Evolutionary conservation across 37 sponge, comb jelly and placozoan genomes (phyloP).

Genomic region (Cladorhizidae sp.): DNA sequence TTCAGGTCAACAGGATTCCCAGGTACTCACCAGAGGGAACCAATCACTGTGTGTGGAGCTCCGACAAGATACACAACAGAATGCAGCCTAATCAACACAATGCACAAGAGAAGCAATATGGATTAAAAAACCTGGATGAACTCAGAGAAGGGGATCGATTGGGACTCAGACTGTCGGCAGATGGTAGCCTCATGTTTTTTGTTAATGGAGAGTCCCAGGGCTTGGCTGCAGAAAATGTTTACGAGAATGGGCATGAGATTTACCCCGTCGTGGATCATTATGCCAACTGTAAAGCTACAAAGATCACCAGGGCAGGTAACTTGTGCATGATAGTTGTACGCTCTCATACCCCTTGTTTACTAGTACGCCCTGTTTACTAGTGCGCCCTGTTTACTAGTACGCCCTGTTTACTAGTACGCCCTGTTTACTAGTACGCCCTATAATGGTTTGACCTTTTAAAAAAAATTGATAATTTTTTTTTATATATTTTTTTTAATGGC

Average conservation of each 20-base stretch:
- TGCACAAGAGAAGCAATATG: constrained; percentile 46
- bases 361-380: too few species aligned
- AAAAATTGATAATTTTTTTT: too few species aligned
- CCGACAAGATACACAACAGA: constrained; percentile 67
- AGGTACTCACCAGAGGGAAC: constrained; percentile 82
- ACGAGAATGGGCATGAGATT: constrained; percentile 55
- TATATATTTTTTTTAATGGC: too few species aligned
- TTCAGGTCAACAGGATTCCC: constrained; percentile 40
- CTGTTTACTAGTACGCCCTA: too few species aligned
- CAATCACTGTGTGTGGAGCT: constrained; percentile 82
- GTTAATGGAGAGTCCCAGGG: constrained; percentile 75
- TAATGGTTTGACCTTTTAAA: too few species aligned
- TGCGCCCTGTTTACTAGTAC: too few species aligned
- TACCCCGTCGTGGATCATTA: constrained; percentile 89
- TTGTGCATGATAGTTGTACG: too few species aligned
- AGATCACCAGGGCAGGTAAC: constrained; percentile 81
- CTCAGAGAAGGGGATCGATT: constrained; percentile 63
- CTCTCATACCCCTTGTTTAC: too few species aligned
- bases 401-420: too few species aligned
- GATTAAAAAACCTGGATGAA: constrained; percentile 57
- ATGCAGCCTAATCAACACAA: not conserved
- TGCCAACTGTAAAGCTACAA: constrained; percentile 77
- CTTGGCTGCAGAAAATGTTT: constrained; percentile 52
- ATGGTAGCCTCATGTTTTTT: constrained; percentile 72
- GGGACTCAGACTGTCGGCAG: constrained; percentile 53